Evolutionary conservation across 2,797 vertebrate genomes (phyloP), one percentile per base, ranked within the genome.

Genomic region (Centropyge bicolor): DNA sequence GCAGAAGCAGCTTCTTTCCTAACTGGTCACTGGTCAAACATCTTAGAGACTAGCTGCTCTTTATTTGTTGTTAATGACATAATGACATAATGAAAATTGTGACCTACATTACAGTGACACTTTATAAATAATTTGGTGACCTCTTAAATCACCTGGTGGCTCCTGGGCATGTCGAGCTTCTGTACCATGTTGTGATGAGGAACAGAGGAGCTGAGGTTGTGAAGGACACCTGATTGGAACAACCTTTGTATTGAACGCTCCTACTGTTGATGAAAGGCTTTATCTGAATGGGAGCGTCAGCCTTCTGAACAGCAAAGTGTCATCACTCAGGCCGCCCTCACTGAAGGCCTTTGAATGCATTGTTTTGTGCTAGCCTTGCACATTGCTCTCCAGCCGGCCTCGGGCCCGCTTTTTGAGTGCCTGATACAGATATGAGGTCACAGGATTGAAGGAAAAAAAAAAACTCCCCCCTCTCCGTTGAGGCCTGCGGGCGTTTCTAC

Each of bases 381-480:
- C 86, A 76, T 87, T 87, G 80, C 74, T 79, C 81, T 78, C 64
- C 10, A 41, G 65, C 68, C 1, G 24, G 77, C 54, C 64, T 57
- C 55, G 14, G 78, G 78, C 78, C 74, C 22, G 36, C 70, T 36
- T 76, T 31, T 54, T 72, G 70, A 74, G 74, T 78, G 81, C 83
- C 80, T 80, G 86, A 90, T 84, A 89, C 85, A 91, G 74, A 92
- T 90, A 93, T 90, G 92, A 93, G 88, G 89, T 93, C 91, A 90
- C 74, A 74, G 75, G 68, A 63, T 55, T 57, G 64, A 78, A 67
- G 54, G 40, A n/a, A 35, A 45, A 59, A 69, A 68, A 71, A 76
- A 76, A 41, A 43, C 59, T 69, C 27, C 51, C 4, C 80, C 56
- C 51, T 76, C 81, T 85, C 70, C 31, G 24, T 55, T 43, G 80